phyloP scores from a whole-genome alignment of 2,888 invertebrate species.

The Dasypogon diadema region DNA sequence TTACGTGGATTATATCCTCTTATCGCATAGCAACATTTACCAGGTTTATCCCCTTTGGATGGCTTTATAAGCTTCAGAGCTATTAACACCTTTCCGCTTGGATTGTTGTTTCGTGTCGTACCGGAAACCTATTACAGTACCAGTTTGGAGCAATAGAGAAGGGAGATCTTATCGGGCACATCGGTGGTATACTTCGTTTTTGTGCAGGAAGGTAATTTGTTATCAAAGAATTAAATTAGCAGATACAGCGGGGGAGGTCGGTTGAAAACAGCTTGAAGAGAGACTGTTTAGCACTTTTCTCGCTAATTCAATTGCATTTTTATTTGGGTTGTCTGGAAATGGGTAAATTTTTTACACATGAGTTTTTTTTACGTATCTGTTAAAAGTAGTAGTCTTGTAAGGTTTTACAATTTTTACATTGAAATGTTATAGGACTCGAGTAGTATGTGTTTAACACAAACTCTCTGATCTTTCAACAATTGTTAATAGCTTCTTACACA shows the following conservation, averaged over 20 bases:
- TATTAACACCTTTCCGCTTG: slow-evolving; percentile 36
- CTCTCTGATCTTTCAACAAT: too few relatives aligned
- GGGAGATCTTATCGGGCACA: slow-evolving; percentile 35
- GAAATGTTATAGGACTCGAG: too few relatives aligned
- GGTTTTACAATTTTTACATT: too few relatives aligned
- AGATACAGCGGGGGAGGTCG: not conserved
- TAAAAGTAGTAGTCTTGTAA: too few relatives aligned
- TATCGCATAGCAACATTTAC: slow-evolving; percentile 32
- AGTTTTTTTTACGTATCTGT: too few relatives aligned
- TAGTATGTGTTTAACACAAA: too few relatives aligned
- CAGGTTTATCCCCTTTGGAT: slow-evolving; percentile 38
- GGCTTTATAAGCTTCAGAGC: slow-evolving; percentile 39
- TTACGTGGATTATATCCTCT: slow-evolving; percentile 44
- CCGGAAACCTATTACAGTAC: slow-evolving; percentile 31
- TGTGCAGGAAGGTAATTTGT: slow-evolving; percentile 44
- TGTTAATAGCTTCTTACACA: too few relatives aligned
- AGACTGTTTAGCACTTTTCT: not conserved
- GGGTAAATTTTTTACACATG: too few relatives aligned
- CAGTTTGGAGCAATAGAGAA: not conserved
- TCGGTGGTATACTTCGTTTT: slow-evolving; percentile 29
- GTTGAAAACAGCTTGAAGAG: not conserved
- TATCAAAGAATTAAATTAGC: slow-evolving; percentile 47
- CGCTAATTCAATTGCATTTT: not conserved
- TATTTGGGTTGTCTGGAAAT: too few relatives aligned
- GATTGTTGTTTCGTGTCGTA: slow-evolving; percentile 31